These are phyloP conservation scores for Podarcis raffonei DNA, from an alignment of 2,113 vertebrate genomes.

Conservation along the genomic window DNA sequence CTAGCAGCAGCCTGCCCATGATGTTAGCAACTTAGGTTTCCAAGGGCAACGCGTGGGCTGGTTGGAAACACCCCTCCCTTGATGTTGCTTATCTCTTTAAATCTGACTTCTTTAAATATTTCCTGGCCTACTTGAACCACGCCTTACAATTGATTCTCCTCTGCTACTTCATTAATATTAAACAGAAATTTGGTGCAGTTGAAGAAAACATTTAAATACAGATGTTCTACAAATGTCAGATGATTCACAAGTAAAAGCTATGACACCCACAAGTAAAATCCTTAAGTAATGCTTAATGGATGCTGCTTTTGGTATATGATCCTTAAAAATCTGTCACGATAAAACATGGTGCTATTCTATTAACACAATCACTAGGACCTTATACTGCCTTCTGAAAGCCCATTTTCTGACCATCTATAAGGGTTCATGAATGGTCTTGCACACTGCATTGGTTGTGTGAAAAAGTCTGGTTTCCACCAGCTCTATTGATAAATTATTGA, in stretches of 20 bases:
- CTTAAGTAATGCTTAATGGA: neutral
- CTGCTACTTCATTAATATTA: neutral
- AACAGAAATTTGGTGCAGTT: neutral
- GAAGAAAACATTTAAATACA: neutral
- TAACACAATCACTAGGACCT: neutral
- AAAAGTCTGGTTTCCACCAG: neutral
- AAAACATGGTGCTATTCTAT: neutral
- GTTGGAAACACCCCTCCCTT: no score
- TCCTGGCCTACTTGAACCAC: neutral
- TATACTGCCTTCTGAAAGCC: neutral
- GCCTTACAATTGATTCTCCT: neutral
- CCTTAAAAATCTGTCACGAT: neutral
- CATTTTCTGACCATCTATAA: neutral
- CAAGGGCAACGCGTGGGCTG: no score
- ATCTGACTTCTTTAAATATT: neutral
- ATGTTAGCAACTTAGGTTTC: no score
- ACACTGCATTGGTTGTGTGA: neutral
- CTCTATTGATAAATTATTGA: neutral
- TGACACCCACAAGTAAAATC: no score
- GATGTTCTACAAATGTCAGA: neutral
- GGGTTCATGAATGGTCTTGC: neutral
- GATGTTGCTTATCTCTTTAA: neutral
- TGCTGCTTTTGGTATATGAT: neutral
- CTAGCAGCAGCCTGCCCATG: no score
- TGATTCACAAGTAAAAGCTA: neutral